These are phyloP conservation scores for Meloidogyne exigua DNA, from an alignment of 1,140 invertebrate genomes.

Conservation along the genomic window DNA sequence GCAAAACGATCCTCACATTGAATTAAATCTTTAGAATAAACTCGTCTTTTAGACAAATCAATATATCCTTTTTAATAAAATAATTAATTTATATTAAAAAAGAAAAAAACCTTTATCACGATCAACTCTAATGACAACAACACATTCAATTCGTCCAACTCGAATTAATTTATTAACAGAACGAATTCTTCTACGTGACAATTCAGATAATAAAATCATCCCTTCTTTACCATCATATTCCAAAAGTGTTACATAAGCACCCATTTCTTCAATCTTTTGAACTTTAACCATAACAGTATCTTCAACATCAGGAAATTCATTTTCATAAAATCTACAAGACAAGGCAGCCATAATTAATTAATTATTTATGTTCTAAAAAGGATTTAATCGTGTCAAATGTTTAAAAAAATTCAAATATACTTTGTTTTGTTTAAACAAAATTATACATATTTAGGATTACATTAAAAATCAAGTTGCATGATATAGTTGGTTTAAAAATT, in stretches of 20 bases:
- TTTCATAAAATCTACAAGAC: conserved; percentile 93
- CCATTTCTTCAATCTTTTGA: conserved; percentile 96
- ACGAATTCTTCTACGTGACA: conserved; percentile 93
- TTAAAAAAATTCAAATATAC: too few species aligned
- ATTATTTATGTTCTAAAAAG: background rate
- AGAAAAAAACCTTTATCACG: conserved; percentile 85
- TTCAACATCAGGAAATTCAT: conserved; percentile 95
- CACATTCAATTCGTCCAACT: conserved; percentile 95
- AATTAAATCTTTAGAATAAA: conserved; percentile 92
- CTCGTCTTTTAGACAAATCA: conserved; percentile 96
- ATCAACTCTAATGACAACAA: conserved; percentile 97
- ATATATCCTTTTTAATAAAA: conserved; percentile 79
- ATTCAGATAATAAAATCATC: conserved; percentile 77
- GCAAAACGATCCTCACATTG: conserved; percentile 97
- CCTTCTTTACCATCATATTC: conserved; percentile 91
- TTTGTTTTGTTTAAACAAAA: too few species aligned
- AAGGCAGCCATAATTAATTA: conserved; percentile 69
- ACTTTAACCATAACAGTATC: conserved; percentile 99
- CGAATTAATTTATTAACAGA: conserved; percentile 99
- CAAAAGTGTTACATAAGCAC: conserved; percentile 87
- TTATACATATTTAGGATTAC: too few species aligned
- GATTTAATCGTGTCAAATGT: too few species aligned
- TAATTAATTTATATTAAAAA: conserved; percentile 9
- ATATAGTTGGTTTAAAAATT: too few species aligned
- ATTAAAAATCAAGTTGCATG: too few species aligned